Conservation (phyloP, 2,797 vertebrate species). For the Mormyrus proboscirostris region DNA sequence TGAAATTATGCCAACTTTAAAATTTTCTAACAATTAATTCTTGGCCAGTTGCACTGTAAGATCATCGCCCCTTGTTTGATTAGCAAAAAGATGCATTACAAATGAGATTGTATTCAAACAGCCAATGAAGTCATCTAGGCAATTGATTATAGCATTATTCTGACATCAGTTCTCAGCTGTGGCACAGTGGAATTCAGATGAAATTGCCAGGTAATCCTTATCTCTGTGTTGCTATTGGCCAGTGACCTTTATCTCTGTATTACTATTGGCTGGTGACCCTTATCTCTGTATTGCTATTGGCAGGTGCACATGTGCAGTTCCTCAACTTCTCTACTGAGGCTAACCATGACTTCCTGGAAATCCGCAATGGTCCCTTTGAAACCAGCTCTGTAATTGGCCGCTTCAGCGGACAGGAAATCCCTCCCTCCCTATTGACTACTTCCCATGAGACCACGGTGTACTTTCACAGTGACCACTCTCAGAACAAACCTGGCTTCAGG, state of each 20-base stretch:
- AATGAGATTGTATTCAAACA: not conserved
- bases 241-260: not conserved
- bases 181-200: not conserved
- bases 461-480: constrained; percentile 95
- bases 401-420: constrained; percentile 80
- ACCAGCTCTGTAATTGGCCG: constrained; percentile 85
- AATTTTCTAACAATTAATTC: not conserved
- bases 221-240: not conserved
- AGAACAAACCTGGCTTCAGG: constrained; percentile 94
- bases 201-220: constrained; percentile 59
- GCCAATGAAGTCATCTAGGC: not conserved
- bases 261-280: constrained; percentile 59
- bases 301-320: constrained; percentile 92
- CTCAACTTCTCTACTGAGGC: constrained; percentile 95
- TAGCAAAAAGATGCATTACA: constrained; percentile 10
- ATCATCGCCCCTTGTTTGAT: not conserved
- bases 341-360: constrained; percentile 93
- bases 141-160: not conserved
- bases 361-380: constrained; percentile 89
- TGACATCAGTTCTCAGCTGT: not conserved
- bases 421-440: constrained; percentile 81
- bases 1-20: not conserved
- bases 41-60: constrained; percentile 10
- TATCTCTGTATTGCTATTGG: not conserved
- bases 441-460: constrained; percentile 90